Evolutionary conservation across 2,888 invertebrate species (phyloP), one percentile per base, ranked within the genome.

Genomic region (Polymixis lichenea): DNA sequence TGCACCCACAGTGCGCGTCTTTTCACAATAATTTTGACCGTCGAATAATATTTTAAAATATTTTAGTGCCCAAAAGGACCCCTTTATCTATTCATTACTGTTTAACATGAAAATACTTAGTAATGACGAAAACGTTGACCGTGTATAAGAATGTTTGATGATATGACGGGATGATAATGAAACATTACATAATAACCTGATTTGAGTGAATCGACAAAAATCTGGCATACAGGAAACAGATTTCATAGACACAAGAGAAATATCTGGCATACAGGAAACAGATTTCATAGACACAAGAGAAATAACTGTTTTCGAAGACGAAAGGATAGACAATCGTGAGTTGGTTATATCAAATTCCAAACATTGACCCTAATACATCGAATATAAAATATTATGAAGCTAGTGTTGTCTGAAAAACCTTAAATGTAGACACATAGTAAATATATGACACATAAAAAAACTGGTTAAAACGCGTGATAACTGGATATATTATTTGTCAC

Each of bases 11-110:
- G 67, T 65, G 77, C 69, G 62, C 53, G 22, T 74, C n/a, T 75
- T 28, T 58, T 67, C 25, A 51, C 28, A 68, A 72, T 46, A 62
- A 71, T 70, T 75, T 69, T 55, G 70, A 66, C 58, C 13, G 53
- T 51, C 70, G 70, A 81, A 77, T 82, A 81, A 78, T 85, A 71
- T 84, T 79, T 79, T 78, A 80, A 82, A 74, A 74, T 76, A 82
- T 61, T 74, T 55, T 49, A 73, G 61, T 82, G 75, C 68, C 79
- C 86, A 86, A 87, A 84, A 78, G 82, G 84, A 90, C 89, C 90
- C 89, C 91, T 87, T 87, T 85, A 83, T 84, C 67, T 85, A 83
- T 80, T 86, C 86, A 88, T 86, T 85, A 88, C 89, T 90, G 88
- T 89, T 87, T 82, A 89, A 89, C 86, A 85, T 86, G 85, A 88